Percentiles rank a stretch among this genome's conserved stretches.
phyloP scores from a whole-genome alignment of 2,113 vertebrate genomes.

The Chamaea fasciata region DNA sequence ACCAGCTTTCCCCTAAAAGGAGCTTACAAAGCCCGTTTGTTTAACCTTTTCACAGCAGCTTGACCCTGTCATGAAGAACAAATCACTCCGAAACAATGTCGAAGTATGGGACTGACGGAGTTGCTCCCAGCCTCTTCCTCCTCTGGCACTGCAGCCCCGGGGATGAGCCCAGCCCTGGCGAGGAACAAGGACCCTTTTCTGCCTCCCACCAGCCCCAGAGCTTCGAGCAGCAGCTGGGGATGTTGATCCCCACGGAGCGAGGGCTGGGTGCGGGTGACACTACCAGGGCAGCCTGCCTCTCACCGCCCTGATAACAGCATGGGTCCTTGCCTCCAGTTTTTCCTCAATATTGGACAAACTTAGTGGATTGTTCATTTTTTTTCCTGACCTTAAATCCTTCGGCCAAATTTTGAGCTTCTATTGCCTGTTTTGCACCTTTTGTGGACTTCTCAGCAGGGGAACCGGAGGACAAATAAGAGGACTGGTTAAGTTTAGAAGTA shows the following conservation, averaged over 20 bases:
- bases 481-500: not conserved
- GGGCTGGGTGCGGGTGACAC: not conserved
- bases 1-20: slow-evolving; percentile 63
- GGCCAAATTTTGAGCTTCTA: not conserved
- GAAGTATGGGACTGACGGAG: not conserved
- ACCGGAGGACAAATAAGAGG: not conserved
- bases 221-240: not conserved
- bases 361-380: fast-evolving
- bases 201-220: not conserved
- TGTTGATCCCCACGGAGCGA: fast-evolving
- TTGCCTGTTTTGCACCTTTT: not conserved
- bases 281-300: fast-evolving
- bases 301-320: not conserved
- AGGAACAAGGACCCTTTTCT: not conserved
- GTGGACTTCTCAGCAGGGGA: not conserved
- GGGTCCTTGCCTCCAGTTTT: not conserved
- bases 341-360: not conserved
- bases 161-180: not conserved
- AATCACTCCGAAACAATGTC: slow-evolving; percentile 76
- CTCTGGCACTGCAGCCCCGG: fast-evolving
- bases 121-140: not conserved
- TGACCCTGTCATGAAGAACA: slow-evolving; percentile 88
- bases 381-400: not conserved
- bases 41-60: slow-evolving; percentile 91
- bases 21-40: slow-evolving; percentile 81